Percentiles rank a stretch among this genome's conserved stretches.
Conservation (phyloP, 1,140 invertebrate genomes). For the Aleiodes sp. region DNA sequence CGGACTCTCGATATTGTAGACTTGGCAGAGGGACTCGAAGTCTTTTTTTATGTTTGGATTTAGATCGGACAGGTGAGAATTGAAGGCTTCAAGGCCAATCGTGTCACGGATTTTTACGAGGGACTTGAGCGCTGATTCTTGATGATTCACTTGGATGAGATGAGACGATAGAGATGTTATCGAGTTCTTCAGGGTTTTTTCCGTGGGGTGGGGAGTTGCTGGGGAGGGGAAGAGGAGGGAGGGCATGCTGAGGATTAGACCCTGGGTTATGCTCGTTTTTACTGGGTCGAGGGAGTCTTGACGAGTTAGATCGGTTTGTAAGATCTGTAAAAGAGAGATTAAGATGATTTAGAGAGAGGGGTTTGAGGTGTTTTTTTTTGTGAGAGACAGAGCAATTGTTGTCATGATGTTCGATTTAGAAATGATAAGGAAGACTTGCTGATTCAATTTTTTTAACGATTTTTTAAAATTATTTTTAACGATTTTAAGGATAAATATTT, state of each 20-base stretch:
- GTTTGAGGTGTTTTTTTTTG: neutral
- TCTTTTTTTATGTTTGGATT: slow-evolving; percentile 70
- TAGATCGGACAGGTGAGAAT: slow-evolving; percentile 62
- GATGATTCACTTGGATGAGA: slow-evolving; percentile 72
- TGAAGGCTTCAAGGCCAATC: slow-evolving; percentile 73
- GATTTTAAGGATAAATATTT: too few species aligned
- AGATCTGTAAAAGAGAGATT: slow-evolving; percentile 68
- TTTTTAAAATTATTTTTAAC: too few species aligned
- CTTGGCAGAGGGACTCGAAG: slow-evolving; percentile 74
- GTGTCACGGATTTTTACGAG: slow-evolving; percentile 73
- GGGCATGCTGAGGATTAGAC: slow-evolving; percentile 74
- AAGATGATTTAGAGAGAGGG: neutral
- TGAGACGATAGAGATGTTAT: slow-evolving; percentile 73
- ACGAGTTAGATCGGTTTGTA: slow-evolving; percentile 72
- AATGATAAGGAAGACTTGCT: too few species aligned
- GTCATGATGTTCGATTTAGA: too few species aligned
- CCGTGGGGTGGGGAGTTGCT: slow-evolving; percentile 52
- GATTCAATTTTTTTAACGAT: too few species aligned
- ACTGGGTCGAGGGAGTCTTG: slow-evolving; percentile 67
- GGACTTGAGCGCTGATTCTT: slow-evolving; percentile 75
- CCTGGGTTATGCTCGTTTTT: slow-evolving; percentile 72
- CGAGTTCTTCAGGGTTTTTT: slow-evolving; percentile 59
- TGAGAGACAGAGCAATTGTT: too few species aligned
- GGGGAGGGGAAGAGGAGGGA: slow-evolving; percentile 69
- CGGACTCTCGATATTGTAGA: slow-evolving; percentile 68